phyloP scores from a whole-genome alignment of 2,797 vertebrate genomes.

The Fratercula arctica region DNA sequence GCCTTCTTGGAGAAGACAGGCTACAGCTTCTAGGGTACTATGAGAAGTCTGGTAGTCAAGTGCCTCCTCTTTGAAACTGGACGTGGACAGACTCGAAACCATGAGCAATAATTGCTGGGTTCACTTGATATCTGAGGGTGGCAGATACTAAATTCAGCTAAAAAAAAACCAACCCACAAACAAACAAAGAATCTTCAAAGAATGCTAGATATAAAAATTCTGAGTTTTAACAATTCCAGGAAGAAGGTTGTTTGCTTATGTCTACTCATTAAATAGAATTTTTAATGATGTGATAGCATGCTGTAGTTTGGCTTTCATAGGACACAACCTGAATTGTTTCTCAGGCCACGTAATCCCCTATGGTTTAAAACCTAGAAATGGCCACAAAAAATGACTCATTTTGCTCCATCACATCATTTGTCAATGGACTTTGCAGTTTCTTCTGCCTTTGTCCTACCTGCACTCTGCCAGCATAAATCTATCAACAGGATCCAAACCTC shows the following conservation, averaged over 20 bases:
- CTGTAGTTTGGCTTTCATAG: background rate
- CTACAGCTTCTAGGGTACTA: background rate
- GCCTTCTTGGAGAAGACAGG: background rate
- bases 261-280: background rate
- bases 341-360: background rate
- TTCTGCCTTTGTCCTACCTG: background rate
- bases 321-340: background rate
- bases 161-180: background rate
- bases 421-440: background rate
- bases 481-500: background rate
- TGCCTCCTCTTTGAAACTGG: background rate
- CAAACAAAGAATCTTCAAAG: background rate
- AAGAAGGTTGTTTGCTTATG: background rate
- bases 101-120: accelerated
- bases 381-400: background rate
- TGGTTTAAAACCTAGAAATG: background rate
- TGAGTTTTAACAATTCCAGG: background rate
- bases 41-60: background rate
- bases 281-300: background rate
- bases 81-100: background rate
- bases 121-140: background rate
- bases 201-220: background rate
- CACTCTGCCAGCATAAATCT: background rate
- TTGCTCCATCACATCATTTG: background rate
- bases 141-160: background rate